Evolutionary conservation across 2,888 invertebrate species (phyloP), one percentile per base, ranked within the genome.

Genomic region (Cosmorhoe ocellata): DNA sequence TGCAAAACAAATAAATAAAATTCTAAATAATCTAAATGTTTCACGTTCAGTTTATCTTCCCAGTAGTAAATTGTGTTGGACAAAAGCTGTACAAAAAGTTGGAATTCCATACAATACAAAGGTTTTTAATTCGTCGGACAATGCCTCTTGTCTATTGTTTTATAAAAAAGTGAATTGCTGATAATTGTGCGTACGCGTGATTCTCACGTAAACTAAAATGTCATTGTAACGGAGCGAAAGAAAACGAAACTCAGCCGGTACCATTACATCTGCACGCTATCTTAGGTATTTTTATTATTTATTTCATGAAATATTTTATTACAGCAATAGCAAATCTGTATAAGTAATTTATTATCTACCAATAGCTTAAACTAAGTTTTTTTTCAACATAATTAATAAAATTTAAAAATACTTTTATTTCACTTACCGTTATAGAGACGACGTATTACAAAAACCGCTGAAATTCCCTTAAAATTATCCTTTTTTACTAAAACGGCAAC

Each of bases 371-470:
- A n/a, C n/a, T n/a, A n/a, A n/a, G n/a, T n/a, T n/a, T n/a, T n/a
- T n/a, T n/a, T n/a, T n/a, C n/a, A n/a, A n/a, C n/a, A n/a, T n/a
- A n/a, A n/a, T n/a, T n/a, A n/a, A n/a, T n/a, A n/a, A n/a, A n/a
- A n/a, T n/a, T n/a, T n/a, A n/a, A n/a, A n/a, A n/a, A n/a, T n/a
- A n/a, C n/a, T n/a, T n/a, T n/a, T n/a, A n/a, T n/a, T n/a, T n/a
- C n/a, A 81, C 87, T 88, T 56, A 88, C 88, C 87, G 84, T 71
- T 72, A 72, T 58, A 61, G 61, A 71, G 64, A 77, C 81, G 79
- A 84, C 65, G 71, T 61, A 67, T 47, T 34, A 49, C 59, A 36
- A 58, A 64, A 66, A 64, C 64, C 63, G 68, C 63, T 55, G 63
- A 67, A 63, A 69, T 73, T 78, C 46, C 47, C 50, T 53, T 31